A percentile compares a stretch with the other conserved stretches of the same genome.
These are phyloP conservation scores for Lepisosteus osseus DNA, from an alignment of 2,113 vertebrate genomes.

Conservation along the genomic window DNA sequence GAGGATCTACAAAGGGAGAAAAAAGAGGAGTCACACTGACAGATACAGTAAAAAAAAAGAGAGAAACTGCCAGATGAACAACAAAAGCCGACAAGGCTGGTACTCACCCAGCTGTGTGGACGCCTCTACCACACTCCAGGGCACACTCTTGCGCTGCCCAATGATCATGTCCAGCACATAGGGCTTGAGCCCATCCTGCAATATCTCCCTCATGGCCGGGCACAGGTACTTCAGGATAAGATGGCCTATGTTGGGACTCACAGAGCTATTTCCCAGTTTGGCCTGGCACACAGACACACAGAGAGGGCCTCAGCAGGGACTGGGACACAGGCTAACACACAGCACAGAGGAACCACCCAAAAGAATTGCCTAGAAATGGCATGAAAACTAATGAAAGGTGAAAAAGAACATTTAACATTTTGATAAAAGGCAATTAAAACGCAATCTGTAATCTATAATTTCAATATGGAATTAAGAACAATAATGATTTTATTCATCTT, in stretches of 20 bases:
- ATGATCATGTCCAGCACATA: slow-evolving; percentile 90
- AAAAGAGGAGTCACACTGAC: not conserved
- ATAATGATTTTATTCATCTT: too few relatives aligned
- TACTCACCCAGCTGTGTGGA: slow-evolving; percentile 85
- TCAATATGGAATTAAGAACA: too few relatives aligned
- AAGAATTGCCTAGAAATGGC: not conserved
- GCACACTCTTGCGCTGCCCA: slow-evolving; percentile 85
- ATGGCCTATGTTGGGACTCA: slow-evolving; percentile 94
- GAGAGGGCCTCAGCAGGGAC: slow-evolving; percentile 3
- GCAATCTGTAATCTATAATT: too few relatives aligned
- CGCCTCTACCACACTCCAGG: slow-evolving; percentile 92
- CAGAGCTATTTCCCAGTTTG: slow-evolving; percentile 93
- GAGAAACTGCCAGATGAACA: not conserved
- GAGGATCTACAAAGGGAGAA: too few relatives aligned
- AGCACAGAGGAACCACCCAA: too few relatives aligned
- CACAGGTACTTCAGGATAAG: slow-evolving; percentile 95
- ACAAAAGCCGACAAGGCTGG: not conserved
- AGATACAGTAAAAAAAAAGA: not conserved
- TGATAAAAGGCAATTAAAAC: too few relatives aligned
- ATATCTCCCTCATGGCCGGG: slow-evolving; percentile 81
- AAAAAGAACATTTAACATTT: not conserved
- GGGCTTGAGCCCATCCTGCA: slow-evolving; percentile 88
- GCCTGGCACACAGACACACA: slow-evolving; percentile 62
- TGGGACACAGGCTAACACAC: not conserved
- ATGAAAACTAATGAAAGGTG: not conserved